Evolutionary conservation across 2,113 vertebrate species (phyloP), one percentile per base, ranked within the genome.

Genomic region (Rhadina sibilatrix): DNA sequence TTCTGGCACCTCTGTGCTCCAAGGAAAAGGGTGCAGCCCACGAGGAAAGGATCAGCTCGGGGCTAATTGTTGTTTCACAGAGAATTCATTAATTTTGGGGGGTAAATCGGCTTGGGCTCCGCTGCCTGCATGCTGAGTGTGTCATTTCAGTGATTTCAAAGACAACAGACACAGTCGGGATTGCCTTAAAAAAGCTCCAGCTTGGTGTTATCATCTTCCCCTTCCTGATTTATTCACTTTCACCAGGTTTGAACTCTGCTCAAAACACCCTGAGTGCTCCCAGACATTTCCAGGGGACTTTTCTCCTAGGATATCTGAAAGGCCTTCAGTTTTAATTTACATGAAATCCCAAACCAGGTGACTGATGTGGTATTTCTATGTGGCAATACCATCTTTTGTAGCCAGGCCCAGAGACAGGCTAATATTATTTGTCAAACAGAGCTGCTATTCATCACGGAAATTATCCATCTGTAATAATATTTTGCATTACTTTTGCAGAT

Each of bases 401-500:
- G 81, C 85, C 79, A 76, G 44, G 47, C 70, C 83, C 52, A 42
- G 50, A 65, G 59, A 85, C 5, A 79, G 74, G 12, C 65, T n/a
- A 72, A 69, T 65, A 49, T 82, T 54, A 90, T 95, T 91, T 95
- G 70, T 95, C 94, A 94, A 83, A 59, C 27, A 50, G 54, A 80
- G 68, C 75, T 59, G 82, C 95, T 78, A 80, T 96, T 90, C 68
- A 72, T 94, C 92, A 95, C 64, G 59, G 74, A 90, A 95, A 93
- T 92, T 74, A 66, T 88, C 84, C 88, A 74, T 50, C 68, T 87
- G 72, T 74, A 93, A 95, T 96, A 83, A 96, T 83, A 16, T 52
- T 95, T 86, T 83, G 71, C 92, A 60, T 96, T 95, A 63, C 80
- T 94, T 96, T 70, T 80, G 71, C 79, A 83, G 85, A 82, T 93